Evolutionary conservation across 2,113 vertebrate genomes (phyloP).

Genomic region (Corydoras sp.): DNA sequence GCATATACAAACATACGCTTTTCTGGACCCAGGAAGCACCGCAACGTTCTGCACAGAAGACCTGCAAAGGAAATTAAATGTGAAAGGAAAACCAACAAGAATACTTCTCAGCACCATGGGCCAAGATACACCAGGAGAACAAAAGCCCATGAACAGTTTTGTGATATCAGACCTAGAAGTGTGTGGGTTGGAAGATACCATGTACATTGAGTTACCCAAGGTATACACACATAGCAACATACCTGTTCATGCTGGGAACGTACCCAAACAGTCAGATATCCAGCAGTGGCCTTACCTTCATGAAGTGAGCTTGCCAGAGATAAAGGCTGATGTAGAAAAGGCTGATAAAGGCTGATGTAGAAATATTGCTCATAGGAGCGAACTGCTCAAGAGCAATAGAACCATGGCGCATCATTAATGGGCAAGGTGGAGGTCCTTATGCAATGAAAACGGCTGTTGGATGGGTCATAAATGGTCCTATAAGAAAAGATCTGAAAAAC

Average conservation of each 20-base stretch:
- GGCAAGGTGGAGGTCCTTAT: neutral
- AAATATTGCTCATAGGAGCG: neutral
- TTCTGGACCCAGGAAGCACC: slow-evolving; percentile 28
- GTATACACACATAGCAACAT: too few relatives aligned
- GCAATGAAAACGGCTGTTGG: neutral
- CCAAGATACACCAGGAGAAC: too few relatives aligned
- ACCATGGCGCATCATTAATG: neutral
- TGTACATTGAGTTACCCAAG: too few relatives aligned
- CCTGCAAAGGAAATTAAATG: slow-evolving; percentile 13
- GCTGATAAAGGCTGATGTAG: neutral
- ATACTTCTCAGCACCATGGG: slow-evolving; percentile 30
- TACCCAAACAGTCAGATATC: too few relatives aligned
- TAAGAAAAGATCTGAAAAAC: too few relatives aligned
- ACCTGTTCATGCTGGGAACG: too few relatives aligned
- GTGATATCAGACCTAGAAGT: too few relatives aligned
- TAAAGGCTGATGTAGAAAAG: too few relatives aligned
- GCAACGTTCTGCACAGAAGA: slow-evolving; percentile 35
- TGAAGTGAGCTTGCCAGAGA: neutral
- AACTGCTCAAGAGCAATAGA: neutral
- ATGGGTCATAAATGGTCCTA: neutral
- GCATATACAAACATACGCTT: slow-evolving; percentile 28
- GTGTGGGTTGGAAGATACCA: too few relatives aligned
- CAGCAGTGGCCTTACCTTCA: neutral
- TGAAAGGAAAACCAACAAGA: slow-evolving; percentile 18
- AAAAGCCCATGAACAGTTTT: too few relatives aligned